A percentile compares a stretch with the other conserved stretches of the same genome.
phyloP scores from a whole-genome alignment of 2,113 vertebrate genomes.

The Eonycteris spelaea region DNA sequence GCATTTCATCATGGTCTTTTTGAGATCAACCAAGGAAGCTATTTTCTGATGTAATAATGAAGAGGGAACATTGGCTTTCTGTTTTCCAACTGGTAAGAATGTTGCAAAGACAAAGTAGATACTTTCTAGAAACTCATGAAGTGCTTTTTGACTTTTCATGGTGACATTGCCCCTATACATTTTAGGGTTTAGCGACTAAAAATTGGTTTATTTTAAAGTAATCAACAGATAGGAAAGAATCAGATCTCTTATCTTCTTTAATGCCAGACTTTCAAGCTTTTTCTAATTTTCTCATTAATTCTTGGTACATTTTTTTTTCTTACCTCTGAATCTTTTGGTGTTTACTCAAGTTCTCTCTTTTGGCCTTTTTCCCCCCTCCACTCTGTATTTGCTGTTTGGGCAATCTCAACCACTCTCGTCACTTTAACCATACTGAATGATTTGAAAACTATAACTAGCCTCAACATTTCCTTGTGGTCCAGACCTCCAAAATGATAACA shows the following conservation, averaged over 20 bases:
- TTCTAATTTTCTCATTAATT: neutral
- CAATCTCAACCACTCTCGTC: neutral
- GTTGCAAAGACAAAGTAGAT: neutral
- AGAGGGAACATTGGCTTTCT: neutral
- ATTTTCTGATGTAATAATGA: neutral
- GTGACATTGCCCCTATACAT: neutral
- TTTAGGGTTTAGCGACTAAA: neutral
- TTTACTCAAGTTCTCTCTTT: neutral
- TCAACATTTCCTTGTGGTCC: neutral
- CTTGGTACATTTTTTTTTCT: neutral
- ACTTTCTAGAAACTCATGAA: slow-evolving; percentile 7
- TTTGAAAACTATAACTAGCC: neutral
- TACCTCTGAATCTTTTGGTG: neutral
- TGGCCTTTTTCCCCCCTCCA: neutral
- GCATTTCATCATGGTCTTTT: neutral
- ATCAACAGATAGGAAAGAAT: neutral
- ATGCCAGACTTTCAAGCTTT: neutral
- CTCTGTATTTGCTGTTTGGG: neutral
- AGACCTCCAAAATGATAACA: neutral
- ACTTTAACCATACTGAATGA: neutral
- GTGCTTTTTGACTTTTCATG: neutral
- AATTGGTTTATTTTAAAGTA: slow-evolving; percentile 10
- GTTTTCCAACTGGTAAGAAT: neutral
- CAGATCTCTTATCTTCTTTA: neutral
- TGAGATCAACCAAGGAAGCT: neutral